A percentile compares a stretch with the other conserved stretches of the same genome.
phyloP scores from a whole-genome alignment of 1,140 invertebrate species.

The Propsilocerus akamusi region DNA sequence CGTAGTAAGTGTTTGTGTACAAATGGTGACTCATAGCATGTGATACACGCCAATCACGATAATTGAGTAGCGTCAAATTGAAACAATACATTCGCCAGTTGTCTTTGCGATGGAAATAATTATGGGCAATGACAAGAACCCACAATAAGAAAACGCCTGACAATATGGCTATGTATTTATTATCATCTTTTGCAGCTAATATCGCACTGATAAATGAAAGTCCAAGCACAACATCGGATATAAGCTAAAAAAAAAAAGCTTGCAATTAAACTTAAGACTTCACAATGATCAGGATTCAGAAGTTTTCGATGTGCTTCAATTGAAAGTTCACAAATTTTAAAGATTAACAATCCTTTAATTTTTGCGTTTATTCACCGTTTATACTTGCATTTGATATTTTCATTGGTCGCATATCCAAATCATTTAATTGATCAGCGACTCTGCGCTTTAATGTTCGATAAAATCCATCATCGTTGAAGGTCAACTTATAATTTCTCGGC shows the following conservation, averaged over 20 bases:
- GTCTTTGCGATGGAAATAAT: slow-evolving; percentile 63
- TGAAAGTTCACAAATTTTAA: no score
- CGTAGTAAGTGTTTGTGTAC: slow-evolving; percentile 59
- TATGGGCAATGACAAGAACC: slow-evolving; percentile 43
- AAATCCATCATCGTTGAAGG: slow-evolving; percentile 45
- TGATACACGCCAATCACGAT: slow-evolving; percentile 52
- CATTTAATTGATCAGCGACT: slow-evolving; percentile 19
- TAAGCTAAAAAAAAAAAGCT: slow-evolving; percentile 26
- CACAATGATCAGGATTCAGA: neutral
- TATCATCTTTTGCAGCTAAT: slow-evolving; percentile 28
- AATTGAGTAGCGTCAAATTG: slow-evolving; percentile 41
- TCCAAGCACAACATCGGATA: slow-evolving; percentile 22
- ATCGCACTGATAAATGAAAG: slow-evolving; percentile 29
- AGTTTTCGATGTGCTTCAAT: no score
- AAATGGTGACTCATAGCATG: slow-evolving; percentile 65
- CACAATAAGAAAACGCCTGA: slow-evolving; percentile 34
- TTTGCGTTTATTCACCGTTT: neutral
- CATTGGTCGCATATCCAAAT: neutral
- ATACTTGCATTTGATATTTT: neutral
- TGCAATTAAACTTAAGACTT: slow-evolving; percentile 9
- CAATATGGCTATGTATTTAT: slow-evolving; percentile 22
- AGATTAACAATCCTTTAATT: no score
- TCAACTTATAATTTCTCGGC: slow-evolving; percentile 36
- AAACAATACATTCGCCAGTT: slow-evolving; percentile 70
- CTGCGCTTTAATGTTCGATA: slow-evolving; percentile 39